Base-by-base conservation (phyloP, 1,140 invertebrate genomes). In the Drosophila aff. region DNA sequence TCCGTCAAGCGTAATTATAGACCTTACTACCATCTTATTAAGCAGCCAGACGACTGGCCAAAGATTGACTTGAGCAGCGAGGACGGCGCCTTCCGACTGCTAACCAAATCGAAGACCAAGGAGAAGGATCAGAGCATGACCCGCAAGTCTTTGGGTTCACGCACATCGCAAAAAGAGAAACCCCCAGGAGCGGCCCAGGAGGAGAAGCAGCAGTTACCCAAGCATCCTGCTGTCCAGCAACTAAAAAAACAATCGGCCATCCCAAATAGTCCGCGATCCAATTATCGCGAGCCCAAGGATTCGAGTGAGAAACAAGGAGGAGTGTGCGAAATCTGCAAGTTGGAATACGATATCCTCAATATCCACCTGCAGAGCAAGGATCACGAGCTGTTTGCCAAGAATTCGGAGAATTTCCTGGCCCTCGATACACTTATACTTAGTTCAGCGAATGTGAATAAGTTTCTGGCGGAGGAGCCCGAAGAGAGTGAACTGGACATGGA, bases 241-340 rank as follows among this genome's bases (percentile, higher is more conserved):
- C 59, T 77, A 0, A 84, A 89, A 21, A 83, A 75, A 10, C 63
- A 64, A n/a, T 43, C 59, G 11, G 28, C 49, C 4, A 47, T 80
- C 6, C 69, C 75, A 3, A 73, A 82, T 21, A 82, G 82, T 72
- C 83, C 82, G 5, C 63, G 83, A n/a, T 68, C 71, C n/a, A 72
- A 74, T n/a, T 83, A 55, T 18, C 64, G 73, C 0, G 79, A 87
- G 16, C 31, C 67, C 3, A 91, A 92, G 55, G 90, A 92, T 40
- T 89, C 87, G 0, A 82, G 74, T 31, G 92, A 93, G 16, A 94
- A 94, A 63, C 93, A 94, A 78, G 94, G 94, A 53, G 96, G 96
- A 55, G 96, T 96, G 81, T 97, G 96, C 93, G 96, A 96, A 93
- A 96, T 96, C 90, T 97, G 96, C 91, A 96, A 95, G 79, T 91